These are phyloP conservation scores for Matsumyia berberina DNA, from an alignment of 2,888 invertebrate genomes.

Conservation along the genomic window DNA sequence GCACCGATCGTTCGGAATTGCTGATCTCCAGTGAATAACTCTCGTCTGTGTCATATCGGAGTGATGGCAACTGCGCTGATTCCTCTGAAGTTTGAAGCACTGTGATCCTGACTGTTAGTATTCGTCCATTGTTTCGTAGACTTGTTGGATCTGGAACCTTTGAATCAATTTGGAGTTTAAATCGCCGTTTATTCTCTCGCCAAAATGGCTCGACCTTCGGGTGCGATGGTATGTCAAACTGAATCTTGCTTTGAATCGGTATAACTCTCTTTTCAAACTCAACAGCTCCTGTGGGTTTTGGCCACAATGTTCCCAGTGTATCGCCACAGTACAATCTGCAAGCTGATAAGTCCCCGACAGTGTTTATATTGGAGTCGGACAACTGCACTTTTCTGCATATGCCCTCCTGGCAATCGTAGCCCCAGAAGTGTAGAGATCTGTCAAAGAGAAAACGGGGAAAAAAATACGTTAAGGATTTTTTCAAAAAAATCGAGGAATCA, in stretches of 20 bases:
- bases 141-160: conserved; percentile 75
- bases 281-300: conserved; percentile 82
- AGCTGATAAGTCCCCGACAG: conserved; percentile 79
- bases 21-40: conserved; percentile 81
- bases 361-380: conserved; percentile 45
- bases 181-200: conserved; percentile 80
- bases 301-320: conserved; percentile 82
- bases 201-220: conserved; percentile 73
- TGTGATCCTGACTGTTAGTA: conserved; percentile 80
- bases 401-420: conserved; percentile 72
- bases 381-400: conserved; percentile 74
- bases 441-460: not conserved
- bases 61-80: conserved; percentile 22
- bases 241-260: conserved; percentile 81
- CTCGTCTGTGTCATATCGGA: conserved; percentile 85
- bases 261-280: conserved; percentile 81
- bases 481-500: too few species aligned
- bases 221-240: conserved; percentile 77
- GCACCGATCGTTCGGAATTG: conserved; percentile 82
- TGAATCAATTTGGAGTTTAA: conserved; percentile 77
- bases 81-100: conserved; percentile 75
- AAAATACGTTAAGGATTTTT: too few species aligned
- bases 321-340: conserved; percentile 83
- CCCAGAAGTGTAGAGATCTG: conserved; percentile 47
- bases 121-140: conserved; percentile 80